These are phyloP conservation scores for Crypturellus undulatus DNA, from an alignment of 2,113 vertebrate species.

Conservation along the genomic window DNA sequence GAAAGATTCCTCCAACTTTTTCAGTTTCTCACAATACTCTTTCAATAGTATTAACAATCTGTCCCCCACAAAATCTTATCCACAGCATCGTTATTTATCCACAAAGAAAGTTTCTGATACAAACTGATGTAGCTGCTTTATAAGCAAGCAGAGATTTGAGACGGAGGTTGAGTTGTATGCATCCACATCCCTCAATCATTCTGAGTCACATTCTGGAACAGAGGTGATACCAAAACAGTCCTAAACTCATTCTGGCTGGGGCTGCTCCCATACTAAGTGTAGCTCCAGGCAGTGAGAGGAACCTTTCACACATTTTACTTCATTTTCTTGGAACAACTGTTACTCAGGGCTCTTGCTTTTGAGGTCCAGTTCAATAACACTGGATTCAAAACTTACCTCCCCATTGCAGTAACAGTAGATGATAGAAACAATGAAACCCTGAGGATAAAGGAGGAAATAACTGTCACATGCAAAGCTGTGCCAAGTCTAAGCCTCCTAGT, in stretches of 20 bases:
- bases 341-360: neutral
- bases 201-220: neutral
- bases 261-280: neutral
- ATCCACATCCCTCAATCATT: neutral
- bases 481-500: neutral
- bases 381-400: slow-evolving; percentile 81
- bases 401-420: slow-evolving; percentile 94
- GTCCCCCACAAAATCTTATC: neutral
- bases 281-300: neutral
- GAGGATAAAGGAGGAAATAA: neutral
- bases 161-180: neutral
- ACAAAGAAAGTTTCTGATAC: neutral
- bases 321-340: neutral
- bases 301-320: neutral
- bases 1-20: neutral
- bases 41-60: neutral
- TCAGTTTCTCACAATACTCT: neutral
- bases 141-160: neutral
- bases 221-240: neutral
- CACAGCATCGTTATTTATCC: neutral
- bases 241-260: neutral
- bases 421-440: slow-evolving; percentile 93
- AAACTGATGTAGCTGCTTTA: neutral
- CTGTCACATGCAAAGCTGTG: neutral
- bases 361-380: neutral